Conservation (phyloP, 2,888 invertebrate genomes). For the Coleophora flavipennella region DNA sequence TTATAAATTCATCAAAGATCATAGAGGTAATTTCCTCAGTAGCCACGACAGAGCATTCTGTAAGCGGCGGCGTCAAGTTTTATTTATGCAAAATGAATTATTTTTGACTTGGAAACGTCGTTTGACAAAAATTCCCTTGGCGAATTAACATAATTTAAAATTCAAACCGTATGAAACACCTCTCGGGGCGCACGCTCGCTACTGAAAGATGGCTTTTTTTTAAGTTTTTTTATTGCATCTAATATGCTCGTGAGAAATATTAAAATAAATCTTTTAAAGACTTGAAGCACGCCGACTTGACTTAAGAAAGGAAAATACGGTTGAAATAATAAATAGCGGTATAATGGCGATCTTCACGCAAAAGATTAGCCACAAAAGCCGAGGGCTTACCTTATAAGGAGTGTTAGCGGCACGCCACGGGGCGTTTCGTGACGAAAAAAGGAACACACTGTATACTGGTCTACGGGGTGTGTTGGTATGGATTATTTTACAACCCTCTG, state of each 20-base stretch:
- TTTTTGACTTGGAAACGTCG: conserved; percentile 19
- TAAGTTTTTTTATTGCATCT: conserved; percentile 52
- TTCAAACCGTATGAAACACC: conserved; percentile 54
- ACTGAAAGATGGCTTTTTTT: conserved; percentile 39
- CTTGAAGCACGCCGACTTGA: conserved; percentile 53
- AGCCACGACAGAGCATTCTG: not conserved
- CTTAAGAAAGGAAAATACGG: conserved; percentile 57
- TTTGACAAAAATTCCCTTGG: conserved; percentile 29
- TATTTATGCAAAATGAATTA: conserved; percentile 23
- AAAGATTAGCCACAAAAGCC: conserved; percentile 70
- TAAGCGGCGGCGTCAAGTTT: conserved; percentile 17
- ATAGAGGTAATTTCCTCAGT: too few species aligned
- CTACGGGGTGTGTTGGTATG: not conserved
- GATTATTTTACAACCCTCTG: too few species aligned
- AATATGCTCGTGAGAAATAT: conserved; percentile 30
- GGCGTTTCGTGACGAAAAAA: conserved; percentile 17
- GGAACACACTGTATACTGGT: not conserved
- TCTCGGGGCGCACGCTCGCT: conserved; percentile 44
- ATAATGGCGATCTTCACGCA: conserved; percentile 68
- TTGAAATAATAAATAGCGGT: conserved; percentile 67
- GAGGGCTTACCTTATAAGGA: conserved; percentile 67
- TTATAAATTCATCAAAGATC: too few species aligned
- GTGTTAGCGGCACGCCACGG: conserved; percentile 58
- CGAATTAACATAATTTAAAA: conserved; percentile 55
- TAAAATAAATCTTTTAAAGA: conserved; percentile 40